phyloP scores from a whole-genome alignment of 2,888 invertebrate species.

The Troglohyphantes excavatus region DNA sequence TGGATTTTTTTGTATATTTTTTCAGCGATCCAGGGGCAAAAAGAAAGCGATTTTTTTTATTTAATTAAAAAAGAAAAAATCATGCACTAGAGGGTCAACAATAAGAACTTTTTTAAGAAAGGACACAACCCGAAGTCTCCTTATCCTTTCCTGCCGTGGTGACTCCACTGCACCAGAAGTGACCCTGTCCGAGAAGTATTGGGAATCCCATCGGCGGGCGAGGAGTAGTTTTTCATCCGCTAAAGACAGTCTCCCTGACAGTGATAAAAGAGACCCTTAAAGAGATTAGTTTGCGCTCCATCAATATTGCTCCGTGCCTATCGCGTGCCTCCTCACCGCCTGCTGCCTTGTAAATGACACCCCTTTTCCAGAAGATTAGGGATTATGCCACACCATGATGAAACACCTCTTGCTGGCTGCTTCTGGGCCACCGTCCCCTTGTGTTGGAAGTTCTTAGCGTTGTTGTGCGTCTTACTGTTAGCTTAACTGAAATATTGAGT shows the following conservation, averaged over 20 bases:
- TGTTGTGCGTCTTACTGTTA: too few species aligned
- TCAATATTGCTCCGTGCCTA: conserved; percentile 47
- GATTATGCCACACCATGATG: background rate
- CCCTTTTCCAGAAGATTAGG: conserved; percentile 33
- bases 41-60: too few species aligned
- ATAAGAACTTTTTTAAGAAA: too few species aligned
- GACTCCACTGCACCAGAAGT: background rate
- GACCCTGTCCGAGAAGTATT: background rate
- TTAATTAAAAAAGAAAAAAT: too few species aligned
- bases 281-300: conserved; percentile 48
- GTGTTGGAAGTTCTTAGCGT: too few species aligned
- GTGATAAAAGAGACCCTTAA: conserved; percentile 53
- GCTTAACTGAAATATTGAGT: too few species aligned
- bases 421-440: too few species aligned
- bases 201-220: background rate
- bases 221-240: conserved; percentile 25
- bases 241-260: conserved; percentile 16
- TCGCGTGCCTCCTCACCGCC: background rate
- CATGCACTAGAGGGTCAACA: too few species aligned
- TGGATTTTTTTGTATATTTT: too few species aligned
- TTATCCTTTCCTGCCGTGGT: too few species aligned
- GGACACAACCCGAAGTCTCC: too few species aligned
- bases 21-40: too few species aligned
- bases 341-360: conserved; percentile 47
- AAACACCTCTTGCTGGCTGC: conserved; percentile 2